Conservation (phyloP, 2,888 invertebrate species). For the Hetaerina titia region DNA sequence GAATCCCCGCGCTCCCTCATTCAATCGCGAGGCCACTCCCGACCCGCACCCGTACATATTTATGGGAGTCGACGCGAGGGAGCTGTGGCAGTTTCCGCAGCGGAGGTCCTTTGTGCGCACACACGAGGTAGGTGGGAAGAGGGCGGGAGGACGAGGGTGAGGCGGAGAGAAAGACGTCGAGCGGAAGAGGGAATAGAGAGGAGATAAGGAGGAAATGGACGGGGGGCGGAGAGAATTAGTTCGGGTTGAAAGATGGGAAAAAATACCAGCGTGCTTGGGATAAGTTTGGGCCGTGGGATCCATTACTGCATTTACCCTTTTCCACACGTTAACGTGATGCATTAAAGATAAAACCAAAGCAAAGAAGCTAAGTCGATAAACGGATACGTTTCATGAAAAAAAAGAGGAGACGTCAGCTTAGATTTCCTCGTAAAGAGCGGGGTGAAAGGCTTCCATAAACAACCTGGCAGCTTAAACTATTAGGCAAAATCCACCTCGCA, state of each 20-base stretch:
- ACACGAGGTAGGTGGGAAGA: background rate
- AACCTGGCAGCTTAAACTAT: background rate
- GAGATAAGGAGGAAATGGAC: background rate
- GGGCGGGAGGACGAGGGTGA: background rate
- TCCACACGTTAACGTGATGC: background rate
- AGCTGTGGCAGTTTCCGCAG: background rate
- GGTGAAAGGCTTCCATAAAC: background rate
- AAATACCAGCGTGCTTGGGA: background rate
- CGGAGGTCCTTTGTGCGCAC: background rate
- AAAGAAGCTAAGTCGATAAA: background rate
- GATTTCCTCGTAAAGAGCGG: no score
- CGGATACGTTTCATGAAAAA: no score
- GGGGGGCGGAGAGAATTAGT: background rate
- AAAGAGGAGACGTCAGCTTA: no score
- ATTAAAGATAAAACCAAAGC: background rate
- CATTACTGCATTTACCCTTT: no score
- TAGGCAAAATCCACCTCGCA: background rate
- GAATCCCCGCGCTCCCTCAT: background rate
- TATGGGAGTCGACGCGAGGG: slow-evolving; percentile 8
- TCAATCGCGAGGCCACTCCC: background rate
- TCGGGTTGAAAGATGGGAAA: background rate
- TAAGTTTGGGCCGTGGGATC: no score
- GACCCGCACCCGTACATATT: slow-evolving; percentile 32
- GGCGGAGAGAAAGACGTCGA: background rate
- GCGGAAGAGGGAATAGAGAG: background rate